Base-by-base conservation (phyloP, 2,113 vertebrate species). In the Phaethornis superciliosus region DNA sequence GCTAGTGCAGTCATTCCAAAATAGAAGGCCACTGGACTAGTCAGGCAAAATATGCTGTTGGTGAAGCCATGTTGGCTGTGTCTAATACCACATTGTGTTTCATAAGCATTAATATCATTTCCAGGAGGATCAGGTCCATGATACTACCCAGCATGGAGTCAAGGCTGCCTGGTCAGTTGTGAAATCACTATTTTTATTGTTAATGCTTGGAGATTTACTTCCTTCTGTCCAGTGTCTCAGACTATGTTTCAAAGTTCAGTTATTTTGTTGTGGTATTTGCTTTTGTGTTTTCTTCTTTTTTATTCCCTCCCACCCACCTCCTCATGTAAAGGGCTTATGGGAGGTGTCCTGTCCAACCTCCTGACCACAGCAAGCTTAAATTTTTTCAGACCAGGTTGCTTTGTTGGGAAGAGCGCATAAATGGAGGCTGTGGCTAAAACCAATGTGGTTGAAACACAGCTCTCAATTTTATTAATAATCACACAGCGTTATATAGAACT, bases 121-220 rank as follows among this genome's bases (percentile, higher is more conserved):
- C 14, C 35, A 58, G 47, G 16, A 80, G 8, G 6, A 56, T 33
- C 19, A 69, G 8, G 20, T 75, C 37, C 23, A 21, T 33, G 9
- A 23, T n/a, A 10, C 40, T 47, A 42, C 10, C 6, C n/a, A 9
- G 30, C 9, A 80, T 3, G 3, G 12, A 76, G 8, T 5, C 0
- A 0, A 67, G 33, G 6, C 24, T 90, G 46, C 46, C 8, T 70
- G 9, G 7, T 37, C 2, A 2, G 30, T 79, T 2, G 1, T 44
- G 7, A 84, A 68, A 59, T 28, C 49, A 7, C 19, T 68, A 16
- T 72, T 90, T 40, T 4, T 21, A 55, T 8, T 32, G 20, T 54
- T 63, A 21, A 21, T 12, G 6, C 18, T 63, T 47, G 24, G 35
- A 82, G 19, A 52, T 79, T 62, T 35, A 67, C 13, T 42, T 42